Percentiles rank a stretch among this genome's conserved stretches.
Conservation (phyloP, 2,888 invertebrate genomes). For the Byasa hedistus region DNA sequence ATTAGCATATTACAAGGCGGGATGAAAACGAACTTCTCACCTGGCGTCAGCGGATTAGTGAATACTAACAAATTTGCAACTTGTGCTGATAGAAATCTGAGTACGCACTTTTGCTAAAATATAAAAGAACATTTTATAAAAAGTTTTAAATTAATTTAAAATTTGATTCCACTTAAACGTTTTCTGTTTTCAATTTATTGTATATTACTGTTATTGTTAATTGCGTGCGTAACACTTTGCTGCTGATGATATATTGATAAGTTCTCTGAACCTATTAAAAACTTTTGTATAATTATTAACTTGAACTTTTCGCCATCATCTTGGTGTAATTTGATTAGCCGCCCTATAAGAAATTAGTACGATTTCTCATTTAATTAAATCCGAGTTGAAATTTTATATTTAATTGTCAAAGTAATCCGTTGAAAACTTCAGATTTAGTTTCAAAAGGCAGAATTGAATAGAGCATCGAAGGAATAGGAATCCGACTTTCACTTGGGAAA, state of each 20-base stretch:
- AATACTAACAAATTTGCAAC: slow-evolving; percentile 28
- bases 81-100: slow-evolving; percentile 22
- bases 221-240: background rate
- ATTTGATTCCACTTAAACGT: background rate
- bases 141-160: background rate
- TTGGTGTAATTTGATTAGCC: slow-evolving; percentile 13
- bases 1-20: slow-evolving; percentile 71
- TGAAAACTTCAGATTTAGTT: slow-evolving; percentile 70
- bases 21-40: slow-evolving; percentile 58
- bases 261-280: background rate
- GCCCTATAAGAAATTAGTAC: slow-evolving; percentile 24
- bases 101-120: slow-evolving; percentile 21
- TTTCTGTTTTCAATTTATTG: background rate
- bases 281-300: background rate
- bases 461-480: slow-evolving; percentile 53
- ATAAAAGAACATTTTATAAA: slow-evolving; percentile 4
- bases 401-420: slow-evolving; percentile 67
- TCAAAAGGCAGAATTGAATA: slow-evolving; percentile 70
- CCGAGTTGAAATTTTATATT: slow-evolving; percentile 48
- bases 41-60: slow-evolving; percentile 39
- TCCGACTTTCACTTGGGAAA: slow-evolving; percentile 62
- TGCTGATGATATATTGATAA: background rate
- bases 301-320: background rate
- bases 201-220: background rate
- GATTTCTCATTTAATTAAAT: slow-evolving; percentile 45